These are phyloP conservation scores for Dolichoris vasculosae DNA, from an alignment of 1,140 invertebrate species.

Conservation along the genomic window DNA sequence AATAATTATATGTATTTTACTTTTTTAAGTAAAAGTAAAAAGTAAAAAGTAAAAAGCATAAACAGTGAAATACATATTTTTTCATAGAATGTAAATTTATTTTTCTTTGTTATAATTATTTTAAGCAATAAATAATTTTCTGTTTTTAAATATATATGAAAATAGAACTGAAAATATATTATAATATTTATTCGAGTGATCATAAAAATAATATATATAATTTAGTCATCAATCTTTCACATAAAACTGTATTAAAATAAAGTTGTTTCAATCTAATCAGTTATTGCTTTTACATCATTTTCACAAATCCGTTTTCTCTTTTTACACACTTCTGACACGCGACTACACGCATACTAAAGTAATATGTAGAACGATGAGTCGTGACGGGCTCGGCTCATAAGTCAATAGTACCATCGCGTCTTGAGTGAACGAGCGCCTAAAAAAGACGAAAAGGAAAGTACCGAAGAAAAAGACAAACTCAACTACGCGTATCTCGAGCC, in stretches of 20 bases:
- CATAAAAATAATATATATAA: too few species aligned
- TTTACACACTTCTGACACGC: not conserved
- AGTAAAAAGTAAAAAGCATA: too few species aligned
- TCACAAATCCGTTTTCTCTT: not conserved
- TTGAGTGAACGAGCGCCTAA: not conserved
- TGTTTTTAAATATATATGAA: too few species aligned
- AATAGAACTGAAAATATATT: too few species aligned
- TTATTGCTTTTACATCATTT: not conserved
- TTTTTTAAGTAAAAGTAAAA: too few species aligned
- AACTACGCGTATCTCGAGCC: not conserved
- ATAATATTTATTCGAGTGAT: too few species aligned
- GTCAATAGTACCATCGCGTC: not conserved
- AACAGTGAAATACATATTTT: too few species aligned
- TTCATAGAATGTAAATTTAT: too few species aligned
- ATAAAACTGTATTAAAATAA: not conserved
- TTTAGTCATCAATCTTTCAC: too few species aligned
- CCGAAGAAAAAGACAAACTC: not conserved
- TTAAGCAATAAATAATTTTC: too few species aligned
- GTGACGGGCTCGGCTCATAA: not conserved
- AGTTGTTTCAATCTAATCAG: not conserved
- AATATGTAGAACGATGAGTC: not conserved
- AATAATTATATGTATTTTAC: too few species aligned
- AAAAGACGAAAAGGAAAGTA: not conserved
- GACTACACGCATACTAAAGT: not conserved
- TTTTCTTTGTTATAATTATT: too few species aligned